A percentile compares a stretch with the other conserved stretches of the same genome.
Evolutionary conservation across 2,888 invertebrate species (phyloP).

Genomic region (Drosophila lutescens): DNA sequence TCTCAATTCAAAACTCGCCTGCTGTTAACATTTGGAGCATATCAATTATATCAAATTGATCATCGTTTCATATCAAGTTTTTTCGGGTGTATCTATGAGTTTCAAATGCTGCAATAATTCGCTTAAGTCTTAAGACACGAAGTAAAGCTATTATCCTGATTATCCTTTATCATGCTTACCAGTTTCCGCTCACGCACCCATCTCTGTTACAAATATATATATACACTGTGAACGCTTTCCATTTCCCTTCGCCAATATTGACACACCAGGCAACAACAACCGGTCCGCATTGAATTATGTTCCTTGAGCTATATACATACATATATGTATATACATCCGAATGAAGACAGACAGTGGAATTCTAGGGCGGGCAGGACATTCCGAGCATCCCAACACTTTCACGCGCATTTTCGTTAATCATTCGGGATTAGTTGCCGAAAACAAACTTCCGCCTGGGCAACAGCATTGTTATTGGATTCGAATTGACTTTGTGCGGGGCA

Average conservation of each 20-base stretch:
- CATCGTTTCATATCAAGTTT: too few species aligned
- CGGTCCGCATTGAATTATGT: constrained; percentile 59
- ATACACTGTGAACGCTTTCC: constrained; percentile 25
- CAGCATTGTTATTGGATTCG: constrained; percentile 69
- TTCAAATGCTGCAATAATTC: neutral
- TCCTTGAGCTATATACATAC: constrained; percentile 40
- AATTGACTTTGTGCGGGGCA: constrained; percentile 65
- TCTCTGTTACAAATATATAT: constrained; percentile 32
- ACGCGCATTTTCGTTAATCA: constrained; percentile 76
- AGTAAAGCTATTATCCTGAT: constrained; percentile 18
- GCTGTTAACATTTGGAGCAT: too few species aligned
- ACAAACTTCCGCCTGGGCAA: constrained; percentile 59
- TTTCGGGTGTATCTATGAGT: neutral
- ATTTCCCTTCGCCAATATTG: constrained; percentile 43
- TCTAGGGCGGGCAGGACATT: constrained; percentile 8
- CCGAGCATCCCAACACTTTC: constrained; percentile 63
- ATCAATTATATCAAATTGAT: too few species aligned
- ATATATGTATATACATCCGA: neutral
- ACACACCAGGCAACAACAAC: constrained; percentile 45
- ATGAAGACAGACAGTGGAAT: constrained; percentile 18
- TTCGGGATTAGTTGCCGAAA: constrained; percentile 68
- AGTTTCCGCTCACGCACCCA: constrained; percentile 38
- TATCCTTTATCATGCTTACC: constrained; percentile 27
- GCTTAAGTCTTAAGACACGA: neutral
- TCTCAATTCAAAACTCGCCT: too few species aligned